These are phyloP conservation scores for Anorthoa munda DNA, from an alignment of 2,888 invertebrate genomes.

Conservation along the genomic window DNA sequence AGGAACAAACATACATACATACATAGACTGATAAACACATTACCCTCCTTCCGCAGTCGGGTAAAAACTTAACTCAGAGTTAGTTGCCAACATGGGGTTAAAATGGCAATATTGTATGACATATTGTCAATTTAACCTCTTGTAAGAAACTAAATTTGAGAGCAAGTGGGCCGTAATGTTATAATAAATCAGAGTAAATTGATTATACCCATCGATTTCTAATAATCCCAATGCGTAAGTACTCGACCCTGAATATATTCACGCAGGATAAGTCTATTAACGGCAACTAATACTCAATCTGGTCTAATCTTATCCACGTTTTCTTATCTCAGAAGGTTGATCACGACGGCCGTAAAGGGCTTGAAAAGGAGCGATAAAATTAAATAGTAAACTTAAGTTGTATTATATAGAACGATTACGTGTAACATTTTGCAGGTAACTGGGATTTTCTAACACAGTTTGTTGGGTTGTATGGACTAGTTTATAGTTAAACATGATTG, in stretches of 20 bases:
- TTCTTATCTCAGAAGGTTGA: conserved; percentile 52
- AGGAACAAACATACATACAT: too few species aligned
- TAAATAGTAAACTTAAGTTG: conserved; percentile 12
- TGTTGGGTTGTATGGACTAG: neutral
- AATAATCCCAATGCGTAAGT: conserved; percentile 5
- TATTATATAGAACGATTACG: conserved; percentile 19
- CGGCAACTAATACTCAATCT: conserved; percentile 27
- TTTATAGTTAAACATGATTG: neutral
- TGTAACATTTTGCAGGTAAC: conserved; percentile 1
- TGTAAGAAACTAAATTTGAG: too few species aligned
- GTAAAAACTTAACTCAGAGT: too few species aligned
- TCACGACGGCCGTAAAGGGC: conserved; percentile 49
- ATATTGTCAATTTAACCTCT: too few species aligned
- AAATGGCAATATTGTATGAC: too few species aligned
- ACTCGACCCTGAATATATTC: conserved; percentile 22
- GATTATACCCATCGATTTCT: conserved; percentile 15
- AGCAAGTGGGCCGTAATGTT: too few species aligned
- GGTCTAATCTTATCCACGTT: conserved; percentile 35
- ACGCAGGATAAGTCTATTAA: conserved; percentile 23
- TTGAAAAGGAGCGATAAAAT: conserved; percentile 39
- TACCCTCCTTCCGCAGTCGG: too few species aligned
- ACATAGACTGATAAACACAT: too few species aligned
- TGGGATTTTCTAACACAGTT: conserved; percentile 2
- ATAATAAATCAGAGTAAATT: too few species aligned
- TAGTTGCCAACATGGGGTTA: too few species aligned